Evolutionary conservation across 2,888 invertebrate genomes (phyloP).

Genomic region (Drosophila helvetica): DNA sequence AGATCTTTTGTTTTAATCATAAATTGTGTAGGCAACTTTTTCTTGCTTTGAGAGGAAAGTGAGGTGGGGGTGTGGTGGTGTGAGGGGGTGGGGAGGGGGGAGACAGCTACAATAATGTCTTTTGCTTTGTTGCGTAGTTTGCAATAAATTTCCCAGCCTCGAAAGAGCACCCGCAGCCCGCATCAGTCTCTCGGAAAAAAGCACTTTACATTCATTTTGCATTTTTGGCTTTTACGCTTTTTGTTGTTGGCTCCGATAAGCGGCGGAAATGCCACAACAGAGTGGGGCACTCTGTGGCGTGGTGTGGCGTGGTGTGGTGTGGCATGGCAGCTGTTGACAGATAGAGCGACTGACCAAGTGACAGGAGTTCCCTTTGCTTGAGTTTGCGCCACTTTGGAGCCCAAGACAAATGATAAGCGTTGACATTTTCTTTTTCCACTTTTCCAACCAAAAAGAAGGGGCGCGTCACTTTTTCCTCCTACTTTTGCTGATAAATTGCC

Average conservation of each 20-base stretch:
- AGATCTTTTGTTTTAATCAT: conserved; percentile 71
- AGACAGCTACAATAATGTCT: conserved; percentile 42
- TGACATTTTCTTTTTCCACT: conserved; percentile 37
- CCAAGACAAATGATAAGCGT: conserved; percentile 62
- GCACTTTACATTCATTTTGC: conserved; percentile 71
- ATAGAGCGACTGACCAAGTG: conserved; percentile 29
- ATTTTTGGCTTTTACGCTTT: conserved; percentile 60
- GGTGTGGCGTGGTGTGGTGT: not conserved
- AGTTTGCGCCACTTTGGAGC: conserved; percentile 25
- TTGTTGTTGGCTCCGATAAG: conserved; percentile 44
- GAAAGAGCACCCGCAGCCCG: not conserved
- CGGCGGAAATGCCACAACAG: conserved; percentile 34
- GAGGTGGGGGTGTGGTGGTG: not conserved
- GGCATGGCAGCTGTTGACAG: conserved; percentile 29
- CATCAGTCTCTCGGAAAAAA: conserved; percentile 19
- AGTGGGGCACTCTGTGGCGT: not conserved
- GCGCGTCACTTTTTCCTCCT: not conserved
- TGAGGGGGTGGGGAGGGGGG: not conserved
- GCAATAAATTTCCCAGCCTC: conserved; percentile 48
- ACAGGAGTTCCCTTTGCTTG: conserved; percentile 13
- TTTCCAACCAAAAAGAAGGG: not conserved
- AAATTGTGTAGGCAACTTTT: conserved; percentile 54
- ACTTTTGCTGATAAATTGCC: conserved; percentile 48
- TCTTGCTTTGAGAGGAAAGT: not conserved
- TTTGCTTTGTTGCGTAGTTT: conserved; percentile 46